phyloP scores from a whole-genome alignment of 30 jellyfish, hydroid and myxozoan genomes.

The Aurelia aurita region DNA sequence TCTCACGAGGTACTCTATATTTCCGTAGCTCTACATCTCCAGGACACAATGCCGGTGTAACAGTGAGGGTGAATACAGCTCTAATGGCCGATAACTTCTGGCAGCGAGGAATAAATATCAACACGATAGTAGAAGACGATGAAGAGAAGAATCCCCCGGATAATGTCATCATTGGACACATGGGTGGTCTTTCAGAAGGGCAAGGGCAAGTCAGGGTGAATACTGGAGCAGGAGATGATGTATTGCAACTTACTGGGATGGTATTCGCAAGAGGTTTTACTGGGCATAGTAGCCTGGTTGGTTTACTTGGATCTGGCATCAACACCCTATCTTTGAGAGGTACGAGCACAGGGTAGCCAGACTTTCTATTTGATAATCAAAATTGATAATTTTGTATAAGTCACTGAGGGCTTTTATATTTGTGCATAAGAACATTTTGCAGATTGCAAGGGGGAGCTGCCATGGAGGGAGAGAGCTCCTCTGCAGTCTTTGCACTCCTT shows the following conservation, averaged over 20 bases:
- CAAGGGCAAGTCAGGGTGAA: neutral
- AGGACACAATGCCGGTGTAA: slow-evolving; percentile 1
- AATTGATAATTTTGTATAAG: too few species aligned
- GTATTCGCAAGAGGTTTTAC: neutral
- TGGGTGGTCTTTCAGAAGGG: neutral
- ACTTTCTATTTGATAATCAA: too few species aligned
- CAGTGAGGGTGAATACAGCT: slow-evolving; percentile 20
- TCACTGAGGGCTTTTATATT: too few species aligned
- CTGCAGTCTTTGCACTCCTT: too few species aligned
- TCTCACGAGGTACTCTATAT: neutral
- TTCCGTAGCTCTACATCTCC: neutral
- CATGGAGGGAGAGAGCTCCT: too few species aligned
- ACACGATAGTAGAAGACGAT: neutral
- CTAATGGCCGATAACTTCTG: slow-evolving; percentile 2
- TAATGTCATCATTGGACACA: slow-evolving; percentile 9
- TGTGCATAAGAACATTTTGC: too few species aligned
- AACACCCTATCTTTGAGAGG: slow-evolving; percentile 16
- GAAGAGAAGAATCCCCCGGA: slow-evolving; percentile 1
- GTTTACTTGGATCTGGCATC: slow-evolving; percentile 11
- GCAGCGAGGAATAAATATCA: slow-evolving; percentile 4
- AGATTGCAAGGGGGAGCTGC: too few species aligned
- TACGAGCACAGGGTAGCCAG: neutral
- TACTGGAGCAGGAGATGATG: slow-evolving; percentile 24
- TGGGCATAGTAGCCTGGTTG: neutral
- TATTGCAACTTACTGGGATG: neutral